Base-by-base conservation (phyloP, 2,797 vertebrate species). In the Bucorvus abyssinicus region DNA sequence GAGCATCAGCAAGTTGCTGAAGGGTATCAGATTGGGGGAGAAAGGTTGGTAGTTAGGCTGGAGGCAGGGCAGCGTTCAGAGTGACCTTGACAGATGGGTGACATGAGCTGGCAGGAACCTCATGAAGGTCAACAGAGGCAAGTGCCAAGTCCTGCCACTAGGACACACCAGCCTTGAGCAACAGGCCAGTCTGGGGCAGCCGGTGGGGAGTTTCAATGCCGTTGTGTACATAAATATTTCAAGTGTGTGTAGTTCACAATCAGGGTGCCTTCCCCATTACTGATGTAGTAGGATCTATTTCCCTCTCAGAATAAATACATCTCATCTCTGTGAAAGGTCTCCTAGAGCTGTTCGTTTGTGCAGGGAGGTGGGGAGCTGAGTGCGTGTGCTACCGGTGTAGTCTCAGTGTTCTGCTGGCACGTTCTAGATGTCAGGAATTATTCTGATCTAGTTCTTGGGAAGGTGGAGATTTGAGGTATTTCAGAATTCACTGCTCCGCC, bases 381-480 rank as follows among this genome's bases (percentile, higher is more conserved):
- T 1, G 0, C 68, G 12, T 56, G 32, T 19, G 10, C 20, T 22
- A 22, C 6, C 20, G 10, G 18, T 11, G 20, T 22, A 22, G 36
- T 49, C 10, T 1, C 15, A 5, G 12, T 74, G 86, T 87, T 44
- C 64, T 68, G 50, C 87, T 63, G 47, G 0, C 45, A 5, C 36
- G 44, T 65, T 69, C 38, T 75, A 22, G 47, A 19, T 61, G 67
- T 76, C 53, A 11, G 38, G 38, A 84, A 30, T 90, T 64, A 57
- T 69, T 89, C 59, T 36, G 14, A 65, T 26, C 26, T 59, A 0
- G 8, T 85, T 87, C 60, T 34, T 67, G 79, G 60, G 85, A 85
- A 91, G 55, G n/a, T 95, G 60, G 38, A 73, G 50, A 27, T 50
- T 57, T 59, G 1, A 13, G 9, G 4, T 59, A 4, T 91, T 91